Evolutionary conservation across 1,140 invertebrate genomes (phyloP).

Genomic region (Popillia japonica): DNA sequence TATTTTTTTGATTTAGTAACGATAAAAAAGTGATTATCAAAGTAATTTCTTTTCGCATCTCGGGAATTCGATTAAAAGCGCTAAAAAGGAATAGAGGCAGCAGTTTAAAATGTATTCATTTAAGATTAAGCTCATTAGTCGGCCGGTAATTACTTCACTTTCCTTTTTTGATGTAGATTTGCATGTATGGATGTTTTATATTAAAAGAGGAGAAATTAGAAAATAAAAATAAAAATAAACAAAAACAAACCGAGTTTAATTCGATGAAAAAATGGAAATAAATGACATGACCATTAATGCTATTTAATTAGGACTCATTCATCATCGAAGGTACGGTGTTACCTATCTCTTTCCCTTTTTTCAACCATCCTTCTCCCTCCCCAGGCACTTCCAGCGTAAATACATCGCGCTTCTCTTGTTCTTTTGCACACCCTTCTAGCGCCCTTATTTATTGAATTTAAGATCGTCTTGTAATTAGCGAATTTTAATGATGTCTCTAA

Average conservation of each 20-base stretch:
- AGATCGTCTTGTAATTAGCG: constrained; percentile 21
- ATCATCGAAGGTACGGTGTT: not conserved
- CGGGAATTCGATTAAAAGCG: not conserved
- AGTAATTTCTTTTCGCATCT: not conserved
- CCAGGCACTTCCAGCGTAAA: not conserved
- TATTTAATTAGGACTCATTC: constrained; percentile 1
- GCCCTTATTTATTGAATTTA: constrained; percentile 25
- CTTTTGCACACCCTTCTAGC: not conserved
- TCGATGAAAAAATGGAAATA: constrained; percentile 7
- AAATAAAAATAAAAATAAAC: not conserved
- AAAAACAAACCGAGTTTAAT: not conserved
- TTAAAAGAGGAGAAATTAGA: not conserved
- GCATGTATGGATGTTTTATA: not conserved
- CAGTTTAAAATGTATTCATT: not conserved
- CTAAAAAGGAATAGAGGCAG: not conserved
- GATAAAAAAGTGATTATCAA: not conserved
- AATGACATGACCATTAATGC: not conserved
- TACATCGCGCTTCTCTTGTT: not conserved
- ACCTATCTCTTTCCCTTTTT: not conserved
- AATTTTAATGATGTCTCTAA: constrained; percentile 21
- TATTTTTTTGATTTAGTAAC: not conserved
- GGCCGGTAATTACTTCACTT: not conserved
- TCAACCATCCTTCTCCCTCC: not conserved
- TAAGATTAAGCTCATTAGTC: not conserved
- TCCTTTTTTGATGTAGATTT: not conserved